A percentile compares a stretch with the other conserved stretches of the same genome.
Evolutionary conservation across 2,888 invertebrate species (phyloP).

Genomic region (Phyto melanocephala): DNA sequence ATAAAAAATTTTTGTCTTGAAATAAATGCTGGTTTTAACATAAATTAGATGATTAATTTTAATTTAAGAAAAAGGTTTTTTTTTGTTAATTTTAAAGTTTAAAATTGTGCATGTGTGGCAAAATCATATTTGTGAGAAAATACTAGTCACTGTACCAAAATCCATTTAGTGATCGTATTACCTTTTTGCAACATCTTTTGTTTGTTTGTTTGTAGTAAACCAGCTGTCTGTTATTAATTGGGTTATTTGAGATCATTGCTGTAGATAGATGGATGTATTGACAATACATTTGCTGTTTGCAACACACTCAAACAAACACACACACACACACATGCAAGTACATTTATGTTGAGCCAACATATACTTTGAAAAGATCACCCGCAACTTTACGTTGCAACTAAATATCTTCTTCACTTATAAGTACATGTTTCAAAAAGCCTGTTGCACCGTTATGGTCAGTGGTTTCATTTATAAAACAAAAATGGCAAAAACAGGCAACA

Average conservation of each 20-base stretch:
- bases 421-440: conserved; percentile 50
- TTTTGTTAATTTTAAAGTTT: background rate
- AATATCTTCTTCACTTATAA: conserved; percentile 44
- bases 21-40: too few species aligned
- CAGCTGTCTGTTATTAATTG: conserved; percentile 50
- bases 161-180: conserved; percentile 13
- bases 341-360: background rate
- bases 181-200: background rate
- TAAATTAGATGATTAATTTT: background rate
- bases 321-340: background rate
- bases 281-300: background rate
- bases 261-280: background rate
- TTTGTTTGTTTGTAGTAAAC: background rate
- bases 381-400: conserved; percentile 52
- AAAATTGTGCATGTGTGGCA: background rate
- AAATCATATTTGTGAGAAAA: background rate
- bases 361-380: conserved; percentile 53
- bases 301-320: background rate
- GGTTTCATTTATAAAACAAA: conserved; percentile 60
- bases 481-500: conserved; percentile 55
- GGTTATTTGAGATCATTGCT: conserved; percentile 56
- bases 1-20: too few species aligned
- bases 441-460: conserved; percentile 64
- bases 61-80: background rate
- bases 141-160: background rate